These are phyloP conservation scores for Drosophila ficusphila DNA, from an alignment of 1,140 invertebrate genomes.

Conservation along the genomic window DNA sequence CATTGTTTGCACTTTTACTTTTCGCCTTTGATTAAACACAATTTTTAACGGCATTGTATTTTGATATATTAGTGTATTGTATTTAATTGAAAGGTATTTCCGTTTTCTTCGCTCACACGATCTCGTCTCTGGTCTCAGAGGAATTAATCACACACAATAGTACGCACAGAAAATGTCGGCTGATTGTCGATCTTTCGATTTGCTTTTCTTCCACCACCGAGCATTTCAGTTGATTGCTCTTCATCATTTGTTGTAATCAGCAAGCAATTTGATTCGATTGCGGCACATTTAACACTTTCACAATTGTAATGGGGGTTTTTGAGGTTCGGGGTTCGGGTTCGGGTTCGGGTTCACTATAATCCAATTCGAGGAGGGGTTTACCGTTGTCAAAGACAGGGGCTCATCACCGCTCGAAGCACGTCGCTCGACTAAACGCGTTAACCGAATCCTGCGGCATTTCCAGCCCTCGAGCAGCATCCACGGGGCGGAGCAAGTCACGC, in stretches of 20 bases:
- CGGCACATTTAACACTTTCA: slow-evolving; percentile 77
- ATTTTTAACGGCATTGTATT: slow-evolving; percentile 56
- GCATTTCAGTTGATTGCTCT: slow-evolving; percentile 36
- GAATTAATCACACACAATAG: slow-evolving; percentile 38
- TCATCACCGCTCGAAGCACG: slow-evolving; percentile 72
- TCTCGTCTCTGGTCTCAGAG: slow-evolving; percentile 17
- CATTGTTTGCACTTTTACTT: slow-evolving; percentile 80
- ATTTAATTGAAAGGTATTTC: slow-evolving; percentile 79
- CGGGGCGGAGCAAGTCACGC: slow-evolving; percentile 73
- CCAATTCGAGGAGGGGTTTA: slow-evolving; percentile 52
- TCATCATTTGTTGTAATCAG: slow-evolving; percentile 73
- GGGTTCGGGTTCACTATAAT: slow-evolving; percentile 41
- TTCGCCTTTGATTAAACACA: slow-evolving; percentile 49
- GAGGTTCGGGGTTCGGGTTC: background rate
- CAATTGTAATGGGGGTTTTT: slow-evolving; percentile 46
- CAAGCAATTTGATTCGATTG: slow-evolving; percentile 69
- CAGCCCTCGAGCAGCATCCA: slow-evolving; percentile 69
- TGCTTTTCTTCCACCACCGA: slow-evolving; percentile 22
- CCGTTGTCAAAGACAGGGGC: slow-evolving; percentile 38
- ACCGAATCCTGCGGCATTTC: slow-evolving; percentile 71
- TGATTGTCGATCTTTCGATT: slow-evolving; percentile 56
- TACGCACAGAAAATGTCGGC: slow-evolving; percentile 41
- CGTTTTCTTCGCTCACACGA: slow-evolving; percentile 50
- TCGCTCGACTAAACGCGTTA: slow-evolving; percentile 59
- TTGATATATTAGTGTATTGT: slow-evolving; percentile 60